Evolutionary conservation across 92 coral and sea anemone species (phyloP), one percentile per base, ranked within the genome.

Genomic region (Umimayanthus kanabou): DNA sequence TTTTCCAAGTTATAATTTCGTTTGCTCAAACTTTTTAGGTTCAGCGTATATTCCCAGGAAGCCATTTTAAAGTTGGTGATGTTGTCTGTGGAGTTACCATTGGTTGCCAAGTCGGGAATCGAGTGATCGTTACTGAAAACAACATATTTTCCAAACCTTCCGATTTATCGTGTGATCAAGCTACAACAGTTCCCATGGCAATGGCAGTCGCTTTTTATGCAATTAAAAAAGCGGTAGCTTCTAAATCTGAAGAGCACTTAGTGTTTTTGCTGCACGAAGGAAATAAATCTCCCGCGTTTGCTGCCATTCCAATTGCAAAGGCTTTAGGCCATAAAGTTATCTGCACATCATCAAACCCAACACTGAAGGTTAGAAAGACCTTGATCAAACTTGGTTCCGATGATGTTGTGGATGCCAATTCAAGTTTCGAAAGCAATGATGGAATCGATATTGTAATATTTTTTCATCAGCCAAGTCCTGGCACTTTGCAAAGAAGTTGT

Each of bases 101-200:
- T 15, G 28, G 78, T 15, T 71, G 69, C 16, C 58, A n/a, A 29
- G 79, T 77, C 30, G 91, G 88, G 28, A 89, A 84, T 69, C 78
- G 72, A 43, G 67, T 89, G 47, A 72, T 76, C 42, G 84, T 84
- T 47, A 20, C 72, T 29, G 85, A 75, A 42, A 45, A 58, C 47
- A 61, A 67, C 20, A 64, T 84, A n/a, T 43, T 89, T 47, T 39
- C 20, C 42, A 89, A 77, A 77, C 91, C 91, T 40, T 40, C 70
- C 25, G 84, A 61, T 37, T 39, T 89, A 70, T 84, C 77, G 18
- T 67, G 39, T 43, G 39, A 50, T 61, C 88, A 89, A 77, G 88
- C 91, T 43, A 81, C 91, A 23, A 83, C 58, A 30, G 40, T 89
- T 39, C 91, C 91, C 58, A 75, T 76, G 30, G 65, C 88, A 10